phyloP scores from a whole-genome alignment of 2,113 vertebrate species.

The Eurypyga helias region DNA sequence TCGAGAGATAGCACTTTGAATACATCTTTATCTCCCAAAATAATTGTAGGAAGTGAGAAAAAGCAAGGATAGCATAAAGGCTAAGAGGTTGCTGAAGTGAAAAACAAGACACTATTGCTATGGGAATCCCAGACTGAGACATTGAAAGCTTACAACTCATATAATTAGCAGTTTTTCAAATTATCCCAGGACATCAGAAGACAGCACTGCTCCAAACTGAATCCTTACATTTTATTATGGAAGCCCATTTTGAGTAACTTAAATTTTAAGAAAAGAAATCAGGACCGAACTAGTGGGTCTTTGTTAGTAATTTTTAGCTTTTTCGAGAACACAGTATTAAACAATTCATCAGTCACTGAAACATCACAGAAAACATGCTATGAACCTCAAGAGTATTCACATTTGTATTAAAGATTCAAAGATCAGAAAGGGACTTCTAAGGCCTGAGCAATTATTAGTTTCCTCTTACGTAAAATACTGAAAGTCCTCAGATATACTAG shows the following conservation, averaged over 20 bases:
- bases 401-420: neutral
- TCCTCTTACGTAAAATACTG: neutral
- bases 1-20: too few relatives aligned
- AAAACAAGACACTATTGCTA: neutral
- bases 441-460: neutral
- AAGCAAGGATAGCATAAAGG: neutral
- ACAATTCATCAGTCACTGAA: neutral
- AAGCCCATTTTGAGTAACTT: neutral
- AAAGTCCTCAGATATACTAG: neutral
- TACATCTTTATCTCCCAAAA: neutral
- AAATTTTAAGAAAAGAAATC: neutral
- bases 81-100: neutral
- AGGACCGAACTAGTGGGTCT: neutral
- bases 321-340: neutral
- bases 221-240: neutral
- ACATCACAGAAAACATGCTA: neutral
- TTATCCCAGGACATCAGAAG: neutral
- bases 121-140: neutral
- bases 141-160: neutral
- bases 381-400: neutral
- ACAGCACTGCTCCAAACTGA: neutral
- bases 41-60: neutral
- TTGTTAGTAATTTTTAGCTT: neutral
- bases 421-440: neutral
- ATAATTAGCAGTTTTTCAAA: constrained; percentile 1